Evolutionary conservation across 2,888 invertebrate genomes (phyloP).

Genomic region (Tenthredo amoena): DNA sequence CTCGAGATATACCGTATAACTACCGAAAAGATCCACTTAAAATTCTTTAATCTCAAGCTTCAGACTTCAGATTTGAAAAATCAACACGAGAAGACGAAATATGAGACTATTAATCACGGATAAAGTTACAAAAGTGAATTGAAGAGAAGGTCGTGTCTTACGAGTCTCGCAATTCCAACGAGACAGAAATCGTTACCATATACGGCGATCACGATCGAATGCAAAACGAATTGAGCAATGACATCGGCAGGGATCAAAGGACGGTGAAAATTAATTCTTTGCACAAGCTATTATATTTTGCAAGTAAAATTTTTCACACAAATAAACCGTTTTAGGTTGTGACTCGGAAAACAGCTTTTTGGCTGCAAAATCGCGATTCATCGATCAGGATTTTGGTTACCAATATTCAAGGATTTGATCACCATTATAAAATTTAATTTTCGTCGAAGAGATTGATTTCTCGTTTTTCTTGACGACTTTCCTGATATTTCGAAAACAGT

Average conservation of each 20-base stretch:
- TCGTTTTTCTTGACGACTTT: not conserved
- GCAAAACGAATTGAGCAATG: constrained; percentile 45
- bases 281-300: not conserved
- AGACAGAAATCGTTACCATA: constrained; percentile 35
- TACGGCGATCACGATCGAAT: constrained; percentile 31
- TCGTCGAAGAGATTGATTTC: not conserved
- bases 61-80: not conserved
- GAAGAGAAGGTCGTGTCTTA: constrained; percentile 26
- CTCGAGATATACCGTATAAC: not conserved
- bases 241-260: constrained; percentile 27
- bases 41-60: constrained; percentile 6
- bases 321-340: not conserved
- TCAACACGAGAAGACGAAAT: not conserved
- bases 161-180: constrained; percentile 9
- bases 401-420: not conserved
- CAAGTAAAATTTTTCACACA: not conserved
- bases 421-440: not conserved
- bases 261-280: not conserved
- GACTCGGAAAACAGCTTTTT: not conserved
- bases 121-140: constrained; percentile 31
- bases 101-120: not conserved
- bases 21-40: not conserved
- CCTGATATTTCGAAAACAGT: not conserved
- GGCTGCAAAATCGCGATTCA: not conserved
- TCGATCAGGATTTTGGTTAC: not conserved